These are phyloP conservation scores for Bambusicola thoracicus DNA, from an alignment of 2,113 vertebrate species.

Conservation along the genomic window DNA sequence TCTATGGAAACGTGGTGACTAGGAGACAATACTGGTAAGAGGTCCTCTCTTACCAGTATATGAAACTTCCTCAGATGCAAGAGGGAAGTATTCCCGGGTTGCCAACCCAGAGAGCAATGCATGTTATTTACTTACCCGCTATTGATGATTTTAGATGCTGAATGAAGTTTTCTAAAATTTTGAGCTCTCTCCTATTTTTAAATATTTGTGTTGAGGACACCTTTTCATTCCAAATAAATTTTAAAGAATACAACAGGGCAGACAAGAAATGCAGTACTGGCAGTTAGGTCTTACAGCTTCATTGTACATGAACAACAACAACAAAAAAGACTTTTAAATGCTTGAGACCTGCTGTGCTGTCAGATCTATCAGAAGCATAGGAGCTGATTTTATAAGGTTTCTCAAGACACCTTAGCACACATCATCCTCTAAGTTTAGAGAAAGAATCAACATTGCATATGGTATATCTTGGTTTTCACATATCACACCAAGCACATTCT, in stretches of 20 bases:
- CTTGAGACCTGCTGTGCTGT: background rate
- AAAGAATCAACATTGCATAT: background rate
- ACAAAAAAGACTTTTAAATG: background rate
- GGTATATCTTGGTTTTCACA: background rate
- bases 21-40: rapidly evolving
- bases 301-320: background rate
- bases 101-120: background rate
- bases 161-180: background rate
- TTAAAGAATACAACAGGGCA: background rate
- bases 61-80: background rate
- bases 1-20: background rate
- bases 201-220: background rate
- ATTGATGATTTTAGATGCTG: background rate
- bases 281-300: background rate
- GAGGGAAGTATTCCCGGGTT: background rate
- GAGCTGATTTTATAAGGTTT: background rate
- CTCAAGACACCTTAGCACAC: background rate
- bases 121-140: background rate
- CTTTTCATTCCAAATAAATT: background rate
- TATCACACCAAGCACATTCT: background rate
- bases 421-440: background rate
- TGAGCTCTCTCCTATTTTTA: background rate
- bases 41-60: background rate
- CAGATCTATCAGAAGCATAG: background rate
- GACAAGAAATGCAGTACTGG: background rate